phyloP scores from a whole-genome alignment of 1,140 invertebrate species.

The Ceratosolen fusciceps region DNA sequence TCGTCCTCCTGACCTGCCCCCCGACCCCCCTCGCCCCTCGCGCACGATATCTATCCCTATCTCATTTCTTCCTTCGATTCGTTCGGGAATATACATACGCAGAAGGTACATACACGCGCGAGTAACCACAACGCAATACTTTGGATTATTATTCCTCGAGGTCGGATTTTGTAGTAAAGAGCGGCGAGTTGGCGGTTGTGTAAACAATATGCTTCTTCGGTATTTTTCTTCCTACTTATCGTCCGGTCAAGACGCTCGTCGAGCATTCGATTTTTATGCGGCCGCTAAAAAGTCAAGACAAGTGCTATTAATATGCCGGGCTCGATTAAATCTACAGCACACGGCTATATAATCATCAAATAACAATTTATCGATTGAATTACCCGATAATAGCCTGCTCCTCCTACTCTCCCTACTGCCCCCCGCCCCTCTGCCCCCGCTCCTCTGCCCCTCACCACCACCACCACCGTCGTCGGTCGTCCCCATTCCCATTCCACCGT shows the following conservation, averaged over 20 bases:
- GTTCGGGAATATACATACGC: background rate
- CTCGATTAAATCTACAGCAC: background rate
- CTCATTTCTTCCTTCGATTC: too few species aligned
- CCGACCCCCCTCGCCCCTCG: too few species aligned
- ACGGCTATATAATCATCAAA: background rate
- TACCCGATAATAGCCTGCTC: background rate
- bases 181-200: background rate
- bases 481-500: too few species aligned
- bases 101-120: background rate
- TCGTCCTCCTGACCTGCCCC: too few species aligned
- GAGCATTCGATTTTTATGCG: background rate
- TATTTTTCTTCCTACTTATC: background rate
- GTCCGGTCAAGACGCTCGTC: background rate
- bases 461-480: too few species aligned
- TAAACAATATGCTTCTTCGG: conserved; percentile 2
- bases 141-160: background rate
- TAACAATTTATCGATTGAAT: background rate
- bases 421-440: too few species aligned
- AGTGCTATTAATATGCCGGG: background rate
- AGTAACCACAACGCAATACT: background rate
- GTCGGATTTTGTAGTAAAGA: conserved; percentile 4
- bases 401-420: too few species aligned
- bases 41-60: too few species aligned
- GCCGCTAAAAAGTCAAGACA: background rate
- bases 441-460: too few species aligned